A percentile compares a stretch with the other conserved stretches of the same genome.
phyloP scores from a whole-genome alignment of 2,888 invertebrate species.

The Idaea biselata region DNA sequence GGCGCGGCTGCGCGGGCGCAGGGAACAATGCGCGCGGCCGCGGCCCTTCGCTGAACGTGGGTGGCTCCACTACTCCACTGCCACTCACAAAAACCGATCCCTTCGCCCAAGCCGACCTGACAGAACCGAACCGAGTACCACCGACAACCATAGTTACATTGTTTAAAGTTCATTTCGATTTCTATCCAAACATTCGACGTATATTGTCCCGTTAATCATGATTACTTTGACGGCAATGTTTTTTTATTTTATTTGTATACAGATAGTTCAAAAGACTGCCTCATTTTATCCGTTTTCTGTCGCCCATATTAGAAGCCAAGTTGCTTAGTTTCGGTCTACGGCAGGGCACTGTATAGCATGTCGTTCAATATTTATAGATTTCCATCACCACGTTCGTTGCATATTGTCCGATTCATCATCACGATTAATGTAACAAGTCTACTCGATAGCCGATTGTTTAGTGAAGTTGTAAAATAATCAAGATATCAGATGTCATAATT shows the following conservation, averaged over 20 bases:
- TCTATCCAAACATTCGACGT: not conserved
- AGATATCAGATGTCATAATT: slow-evolving; percentile 1
- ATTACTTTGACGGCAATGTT: not conserved
- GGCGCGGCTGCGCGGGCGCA: slow-evolving; percentile 45
- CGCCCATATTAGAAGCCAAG: too few relatives aligned
- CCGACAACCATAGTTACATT: slow-evolving; percentile 27
- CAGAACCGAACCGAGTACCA: slow-evolving; percentile 30
- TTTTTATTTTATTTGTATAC: too few relatives aligned
- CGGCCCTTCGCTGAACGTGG: slow-evolving; percentile 69
- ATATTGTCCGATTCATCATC: too few relatives aligned
- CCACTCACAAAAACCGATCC: slow-evolving; percentile 60
- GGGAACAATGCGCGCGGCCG: slow-evolving; percentile 62
- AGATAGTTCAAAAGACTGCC: too few relatives aligned
- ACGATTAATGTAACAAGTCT: too few relatives aligned
- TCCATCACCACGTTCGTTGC: too few relatives aligned
- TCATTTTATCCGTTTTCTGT: too few relatives aligned
- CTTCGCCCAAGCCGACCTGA: slow-evolving; percentile 44
- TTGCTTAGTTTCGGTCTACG: too few relatives aligned
- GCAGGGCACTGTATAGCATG: too few relatives aligned
- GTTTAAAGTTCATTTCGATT: not conserved
- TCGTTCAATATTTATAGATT: too few relatives aligned
- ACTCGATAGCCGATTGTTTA: slow-evolving; percentile 21
- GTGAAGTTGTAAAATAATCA: slow-evolving; percentile 16
- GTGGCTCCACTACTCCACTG: slow-evolving; percentile 52
- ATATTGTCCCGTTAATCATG: not conserved